Evolutionary conservation across 1,140 invertebrate genomes (phyloP).

Genomic region (Neodiprion lecontei): DNA sequence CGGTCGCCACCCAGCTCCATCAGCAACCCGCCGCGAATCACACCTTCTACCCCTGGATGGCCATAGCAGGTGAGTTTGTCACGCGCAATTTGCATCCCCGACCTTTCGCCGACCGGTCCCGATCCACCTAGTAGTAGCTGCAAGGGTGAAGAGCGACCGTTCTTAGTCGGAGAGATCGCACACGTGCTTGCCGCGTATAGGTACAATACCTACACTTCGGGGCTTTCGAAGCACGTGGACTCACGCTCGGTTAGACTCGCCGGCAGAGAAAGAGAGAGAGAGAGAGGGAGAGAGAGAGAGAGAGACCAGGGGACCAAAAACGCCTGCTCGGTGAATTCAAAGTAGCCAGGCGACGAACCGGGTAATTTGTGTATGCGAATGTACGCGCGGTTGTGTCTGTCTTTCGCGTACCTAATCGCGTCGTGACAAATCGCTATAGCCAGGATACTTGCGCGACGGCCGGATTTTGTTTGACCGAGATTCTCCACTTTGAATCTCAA

Average conservation of each 20-base stretch:
- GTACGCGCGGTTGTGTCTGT: slow-evolving; percentile 5
- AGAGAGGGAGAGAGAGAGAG: slow-evolving; percentile 17
- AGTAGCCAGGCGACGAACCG: slow-evolving; percentile 11
- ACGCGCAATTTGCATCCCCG: slow-evolving; percentile 29
- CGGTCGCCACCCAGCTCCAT: slow-evolving; percentile 82
- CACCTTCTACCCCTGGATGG: slow-evolving; percentile 98
- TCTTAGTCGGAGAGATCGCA: no score
- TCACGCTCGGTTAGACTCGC: not conserved
- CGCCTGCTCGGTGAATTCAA: slow-evolving; percentile 18
- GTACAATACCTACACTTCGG: no score
- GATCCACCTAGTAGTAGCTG: slow-evolving; percentile 46
- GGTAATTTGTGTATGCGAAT: not conserved
- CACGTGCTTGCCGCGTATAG: no score
- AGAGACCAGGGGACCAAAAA: slow-evolving; percentile 18
- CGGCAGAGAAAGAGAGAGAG: slow-evolving; percentile 32
- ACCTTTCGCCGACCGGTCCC: not conserved
- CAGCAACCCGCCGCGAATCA: slow-evolving; percentile 86
- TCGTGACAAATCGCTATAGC: slow-evolving; percentile 8
- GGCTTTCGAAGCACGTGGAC: no score
- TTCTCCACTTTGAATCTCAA: slow-evolving; percentile 9
- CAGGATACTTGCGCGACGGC: slow-evolving; percentile 25
- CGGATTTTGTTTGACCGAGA: slow-evolving; percentile 15
- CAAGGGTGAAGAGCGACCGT: slow-evolving; percentile 34
- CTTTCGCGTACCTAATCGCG: slow-evolving; percentile 16
- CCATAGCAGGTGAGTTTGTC: slow-evolving; percentile 89